phyloP scores from a whole-genome alignment of 2,797 vertebrate genomes.

The Pantherophis alleghaniensis region DNA sequence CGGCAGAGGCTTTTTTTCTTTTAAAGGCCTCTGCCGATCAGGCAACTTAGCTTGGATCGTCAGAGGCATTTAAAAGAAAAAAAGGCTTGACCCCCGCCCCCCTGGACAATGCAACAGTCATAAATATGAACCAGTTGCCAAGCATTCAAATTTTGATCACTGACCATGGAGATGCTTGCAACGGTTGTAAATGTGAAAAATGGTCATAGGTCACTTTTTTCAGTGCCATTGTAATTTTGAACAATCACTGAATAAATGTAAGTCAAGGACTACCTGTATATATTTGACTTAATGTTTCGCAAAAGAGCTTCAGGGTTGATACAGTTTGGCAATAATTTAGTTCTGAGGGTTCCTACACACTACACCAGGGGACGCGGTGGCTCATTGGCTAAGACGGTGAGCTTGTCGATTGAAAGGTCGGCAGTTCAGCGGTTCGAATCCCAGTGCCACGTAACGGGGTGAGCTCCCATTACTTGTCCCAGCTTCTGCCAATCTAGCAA shows the following conservation, averaged over 20 bases:
- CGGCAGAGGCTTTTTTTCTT: too few relatives aligned
- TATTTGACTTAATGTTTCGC: not conserved
- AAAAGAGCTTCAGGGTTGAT: not conserved
- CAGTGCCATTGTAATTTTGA: not conserved
- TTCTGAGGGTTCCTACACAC: not conserved
- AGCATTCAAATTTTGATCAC: not conserved
- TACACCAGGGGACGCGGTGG: too few relatives aligned
- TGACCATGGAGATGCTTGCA: not conserved
- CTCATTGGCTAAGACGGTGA: too few relatives aligned
- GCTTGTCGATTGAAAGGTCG: too few relatives aligned
- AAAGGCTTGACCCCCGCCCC: too few relatives aligned
- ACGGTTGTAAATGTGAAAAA: not conserved
- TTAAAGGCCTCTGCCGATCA: too few relatives aligned
- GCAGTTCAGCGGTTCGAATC: too few relatives aligned
- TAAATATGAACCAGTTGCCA: not conserved
- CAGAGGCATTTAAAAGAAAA: too few relatives aligned
- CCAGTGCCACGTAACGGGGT: too few relatives aligned
- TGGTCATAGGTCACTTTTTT: not conserved
- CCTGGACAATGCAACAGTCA: not conserved
- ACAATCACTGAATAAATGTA: not conserved
- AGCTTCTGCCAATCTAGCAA: too few relatives aligned
- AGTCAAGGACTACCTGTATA: not conserved
- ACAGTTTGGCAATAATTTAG: not conserved
- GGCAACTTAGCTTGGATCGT: too few relatives aligned
- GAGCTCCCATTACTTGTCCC: too few relatives aligned